These are phyloP conservation scores for Gymnoscopelus microlampas DNA, from an alignment of 2,797 vertebrate genomes.

Conservation along the genomic window DNA sequence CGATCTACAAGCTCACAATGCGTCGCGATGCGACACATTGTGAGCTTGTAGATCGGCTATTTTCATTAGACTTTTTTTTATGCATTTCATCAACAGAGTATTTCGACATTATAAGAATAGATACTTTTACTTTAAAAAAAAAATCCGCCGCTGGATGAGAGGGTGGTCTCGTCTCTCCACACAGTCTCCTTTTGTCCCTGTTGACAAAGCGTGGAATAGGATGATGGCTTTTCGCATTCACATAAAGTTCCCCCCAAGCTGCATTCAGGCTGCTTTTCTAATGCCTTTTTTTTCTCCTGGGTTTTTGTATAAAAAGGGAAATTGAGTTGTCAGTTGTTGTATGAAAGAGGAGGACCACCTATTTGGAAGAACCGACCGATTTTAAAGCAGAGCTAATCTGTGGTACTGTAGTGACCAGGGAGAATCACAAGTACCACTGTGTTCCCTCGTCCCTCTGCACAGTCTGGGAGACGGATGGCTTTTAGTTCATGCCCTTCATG, in stretches of 20 bases:
- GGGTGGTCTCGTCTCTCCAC: constrained; percentile 56
- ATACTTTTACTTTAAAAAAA: no score
- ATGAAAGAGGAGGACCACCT: constrained; percentile 56
- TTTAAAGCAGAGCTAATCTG: constrained; percentile 1
- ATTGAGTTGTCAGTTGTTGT: constrained; percentile 59
- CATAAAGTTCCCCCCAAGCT: constrained; percentile 42
- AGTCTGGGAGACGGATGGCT: no score
- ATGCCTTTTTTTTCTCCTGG: constrained; percentile 27
- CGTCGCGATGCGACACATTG: no score
- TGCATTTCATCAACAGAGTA: no score
- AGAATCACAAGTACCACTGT: constrained; percentile 10
- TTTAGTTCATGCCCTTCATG: no score
- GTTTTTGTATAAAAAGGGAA: constrained; percentile 33
- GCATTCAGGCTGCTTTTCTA: constrained; percentile 37
- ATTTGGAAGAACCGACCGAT: constrained; percentile 33
- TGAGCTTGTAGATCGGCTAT: no score
- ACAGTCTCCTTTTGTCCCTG: constrained; percentile 62
- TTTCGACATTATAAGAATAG: no score
- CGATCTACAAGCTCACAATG: no score
- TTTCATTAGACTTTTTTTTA: no score
- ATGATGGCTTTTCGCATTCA: constrained; percentile 69
- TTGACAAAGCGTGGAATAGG: constrained; percentile 57
- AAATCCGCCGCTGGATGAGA: constrained; percentile 26
- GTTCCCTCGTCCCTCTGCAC: background rate
- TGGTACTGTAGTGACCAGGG: background rate